phyloP scores from a whole-genome alignment of 2,888 invertebrate species.

The Machimus atricapillus region DNA sequence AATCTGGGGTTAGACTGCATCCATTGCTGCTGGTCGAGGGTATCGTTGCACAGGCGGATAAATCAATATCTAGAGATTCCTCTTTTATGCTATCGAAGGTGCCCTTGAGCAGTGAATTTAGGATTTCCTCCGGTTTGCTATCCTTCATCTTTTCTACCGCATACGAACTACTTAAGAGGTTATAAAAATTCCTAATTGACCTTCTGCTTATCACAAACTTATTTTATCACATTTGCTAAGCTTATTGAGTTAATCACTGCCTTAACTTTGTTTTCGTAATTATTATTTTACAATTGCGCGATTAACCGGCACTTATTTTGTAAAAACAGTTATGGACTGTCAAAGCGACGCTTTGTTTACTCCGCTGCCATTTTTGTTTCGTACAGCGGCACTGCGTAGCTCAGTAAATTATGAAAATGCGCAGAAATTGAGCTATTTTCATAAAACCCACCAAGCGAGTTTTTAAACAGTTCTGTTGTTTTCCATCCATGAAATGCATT shows the following conservation, averaged over 20 bases:
- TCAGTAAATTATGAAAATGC: not conserved
- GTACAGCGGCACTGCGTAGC: not conserved
- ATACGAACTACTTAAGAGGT: not conserved
- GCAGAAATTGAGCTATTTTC: not conserved
- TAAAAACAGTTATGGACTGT: conserved; percentile 49
- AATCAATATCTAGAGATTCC: conserved; percentile 59
- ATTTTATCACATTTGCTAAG: conserved; percentile 41
- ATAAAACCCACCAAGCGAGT: not conserved
- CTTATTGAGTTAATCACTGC: not conserved
- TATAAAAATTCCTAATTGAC: conserved; percentile 43
- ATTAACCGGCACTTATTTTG: not conserved
- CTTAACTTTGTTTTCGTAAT: conserved; percentile 20
- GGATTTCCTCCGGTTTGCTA: conserved; percentile 55
- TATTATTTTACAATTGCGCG: not conserved
- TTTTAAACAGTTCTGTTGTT: not conserved
- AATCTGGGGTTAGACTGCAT: conserved; percentile 53
- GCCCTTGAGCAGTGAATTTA: conserved; percentile 57
- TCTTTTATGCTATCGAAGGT: conserved; percentile 61
- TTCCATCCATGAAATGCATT: not conserved
- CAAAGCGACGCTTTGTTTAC: conserved; percentile 60
- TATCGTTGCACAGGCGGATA: conserved; percentile 60
- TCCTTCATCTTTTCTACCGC: conserved; percentile 48
- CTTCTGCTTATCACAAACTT: conserved; percentile 43
- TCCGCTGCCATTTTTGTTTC: conserved; percentile 55
- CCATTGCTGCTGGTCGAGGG: conserved; percentile 55